These are phyloP conservation scores for Nezara viridula DNA, from an alignment of 2,888 invertebrate species.

Conservation along the genomic window DNA sequence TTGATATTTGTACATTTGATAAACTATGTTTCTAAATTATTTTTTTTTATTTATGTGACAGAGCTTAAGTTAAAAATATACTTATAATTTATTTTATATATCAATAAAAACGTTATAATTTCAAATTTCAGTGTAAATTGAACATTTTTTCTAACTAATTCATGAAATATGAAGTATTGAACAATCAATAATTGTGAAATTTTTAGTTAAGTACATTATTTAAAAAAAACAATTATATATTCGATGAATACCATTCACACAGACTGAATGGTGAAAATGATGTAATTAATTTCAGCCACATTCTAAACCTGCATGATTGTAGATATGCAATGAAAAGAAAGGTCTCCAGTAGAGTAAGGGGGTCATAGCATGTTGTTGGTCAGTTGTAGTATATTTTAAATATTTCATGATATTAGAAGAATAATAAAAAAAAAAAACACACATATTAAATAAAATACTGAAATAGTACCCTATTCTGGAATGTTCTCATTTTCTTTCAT, in stretches of 20 bases:
- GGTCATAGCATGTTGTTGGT: not conserved
- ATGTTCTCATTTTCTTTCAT: not conserved
- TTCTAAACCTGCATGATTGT: slow-evolving; percentile 15
- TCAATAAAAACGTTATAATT: too few relatives aligned
- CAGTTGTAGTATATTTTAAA: not conserved
- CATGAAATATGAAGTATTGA: not conserved
- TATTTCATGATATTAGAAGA: not conserved
- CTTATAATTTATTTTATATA: not conserved
- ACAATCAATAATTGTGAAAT: not conserved
- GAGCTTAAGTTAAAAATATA: not conserved
- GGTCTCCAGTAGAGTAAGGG: not conserved
- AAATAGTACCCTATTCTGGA: not conserved
- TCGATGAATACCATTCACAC: not conserved
- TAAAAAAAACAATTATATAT: not conserved
- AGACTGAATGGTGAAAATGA: not conserved
- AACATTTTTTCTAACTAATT: not conserved
- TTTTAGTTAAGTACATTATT: too few relatives aligned
- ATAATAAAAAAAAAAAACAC: not conserved
- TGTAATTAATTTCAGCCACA: not conserved
- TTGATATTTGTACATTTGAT: too few relatives aligned
- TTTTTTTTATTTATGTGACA: not conserved
- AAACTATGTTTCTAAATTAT: not conserved
- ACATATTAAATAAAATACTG: not conserved
- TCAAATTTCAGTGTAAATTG: not conserved
- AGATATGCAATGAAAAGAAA: slow-evolving; percentile 18